phyloP scores from a whole-genome alignment of 2,888 invertebrate genomes.

The Idaea dimidiata region DNA sequence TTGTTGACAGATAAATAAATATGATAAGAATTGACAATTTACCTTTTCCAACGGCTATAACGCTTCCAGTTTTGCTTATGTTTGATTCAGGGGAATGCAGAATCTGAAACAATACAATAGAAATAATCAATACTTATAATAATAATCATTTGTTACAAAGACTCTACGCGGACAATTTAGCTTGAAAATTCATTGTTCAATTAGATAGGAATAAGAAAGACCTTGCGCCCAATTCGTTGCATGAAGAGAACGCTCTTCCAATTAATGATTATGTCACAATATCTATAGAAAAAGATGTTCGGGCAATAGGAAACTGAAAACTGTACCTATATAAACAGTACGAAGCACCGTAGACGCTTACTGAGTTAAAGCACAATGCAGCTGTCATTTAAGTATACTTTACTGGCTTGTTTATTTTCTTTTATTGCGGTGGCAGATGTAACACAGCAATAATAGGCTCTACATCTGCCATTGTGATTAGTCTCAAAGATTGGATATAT shows the following conservation, averaged over 20 bases:
- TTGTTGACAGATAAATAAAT: neutral
- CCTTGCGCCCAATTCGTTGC: slow-evolving; percentile 30
- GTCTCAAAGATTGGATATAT: slow-evolving; percentile 9
- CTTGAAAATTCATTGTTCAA: slow-evolving; percentile 1
- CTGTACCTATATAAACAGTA: neutral
- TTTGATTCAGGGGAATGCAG: slow-evolving; percentile 16
- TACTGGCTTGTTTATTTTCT: slow-evolving; percentile 15
- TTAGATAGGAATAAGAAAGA: slow-evolving; percentile 19
- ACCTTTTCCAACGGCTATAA: slow-evolving; percentile 37
- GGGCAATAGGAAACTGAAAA: too few species aligned
- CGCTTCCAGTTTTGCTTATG: slow-evolving; percentile 38
- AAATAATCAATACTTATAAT: neutral
- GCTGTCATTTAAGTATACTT: slow-evolving; percentile 20
- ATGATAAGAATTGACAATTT: slow-evolving; percentile 29
- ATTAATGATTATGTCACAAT: slow-evolving; percentile 25
- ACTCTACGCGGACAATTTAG: neutral
- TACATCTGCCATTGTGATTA: slow-evolving; percentile 25
- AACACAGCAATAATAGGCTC: slow-evolving; percentile 12
- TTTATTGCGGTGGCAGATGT: slow-evolving; percentile 20
- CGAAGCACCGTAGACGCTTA: slow-evolving; percentile 6
- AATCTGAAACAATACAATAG: slow-evolving; percentile 43
- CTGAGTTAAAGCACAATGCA: slow-evolving; percentile 15
- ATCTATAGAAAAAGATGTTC: neutral
- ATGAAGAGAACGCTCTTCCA: slow-evolving; percentile 23
- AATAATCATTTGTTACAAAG: neutral